A percentile compares a stretch with the other conserved stretches of the same genome.
phyloP scores from a whole-genome alignment of 2,113 vertebrate species.

The Oryzias curvinotus region DNA sequence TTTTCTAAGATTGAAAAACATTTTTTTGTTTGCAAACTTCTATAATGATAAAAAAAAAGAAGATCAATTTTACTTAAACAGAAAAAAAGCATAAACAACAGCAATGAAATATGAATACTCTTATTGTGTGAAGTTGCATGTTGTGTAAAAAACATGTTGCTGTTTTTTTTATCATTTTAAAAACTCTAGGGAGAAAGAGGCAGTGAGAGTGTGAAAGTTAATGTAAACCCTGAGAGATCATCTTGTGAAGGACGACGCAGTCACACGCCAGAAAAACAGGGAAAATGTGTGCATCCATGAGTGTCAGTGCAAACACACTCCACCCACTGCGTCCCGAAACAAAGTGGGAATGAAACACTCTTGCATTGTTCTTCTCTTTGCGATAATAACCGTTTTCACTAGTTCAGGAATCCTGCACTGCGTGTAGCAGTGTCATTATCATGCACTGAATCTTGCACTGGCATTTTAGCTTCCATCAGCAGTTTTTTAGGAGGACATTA shows the following conservation, averaged over 20 bases:
- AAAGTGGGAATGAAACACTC: constrained; percentile 55
- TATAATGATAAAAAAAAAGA: too few relatives aligned
- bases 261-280: constrained; percentile 23
- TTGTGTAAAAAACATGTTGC: background rate
- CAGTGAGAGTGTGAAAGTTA: constrained; percentile 60
- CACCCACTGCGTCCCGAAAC: constrained; percentile 27
- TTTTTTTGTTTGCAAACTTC: too few relatives aligned
- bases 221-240: constrained; percentile 40
- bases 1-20: too few relatives aligned
- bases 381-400: constrained; percentile 70
- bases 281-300: constrained; percentile 8
- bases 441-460: constrained; percentile 42
- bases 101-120: too few relatives aligned
- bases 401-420: constrained; percentile 48
- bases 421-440: constrained; percentile 63
- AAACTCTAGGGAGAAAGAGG: constrained; percentile 23
- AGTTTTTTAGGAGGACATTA: constrained; percentile 48
- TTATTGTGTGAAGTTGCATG: too few relatives aligned
- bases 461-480: constrained; percentile 59
- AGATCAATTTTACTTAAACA: too few relatives aligned
- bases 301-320: constrained; percentile 10
- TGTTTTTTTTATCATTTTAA: constrained; percentile 8
- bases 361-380: constrained; percentile 59
- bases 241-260: constrained; percentile 49
- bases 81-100: too few relatives aligned